Evolutionary conservation across 2,888 invertebrate species (phyloP).

Genomic region (Petrolisthes manimaculis): DNA sequence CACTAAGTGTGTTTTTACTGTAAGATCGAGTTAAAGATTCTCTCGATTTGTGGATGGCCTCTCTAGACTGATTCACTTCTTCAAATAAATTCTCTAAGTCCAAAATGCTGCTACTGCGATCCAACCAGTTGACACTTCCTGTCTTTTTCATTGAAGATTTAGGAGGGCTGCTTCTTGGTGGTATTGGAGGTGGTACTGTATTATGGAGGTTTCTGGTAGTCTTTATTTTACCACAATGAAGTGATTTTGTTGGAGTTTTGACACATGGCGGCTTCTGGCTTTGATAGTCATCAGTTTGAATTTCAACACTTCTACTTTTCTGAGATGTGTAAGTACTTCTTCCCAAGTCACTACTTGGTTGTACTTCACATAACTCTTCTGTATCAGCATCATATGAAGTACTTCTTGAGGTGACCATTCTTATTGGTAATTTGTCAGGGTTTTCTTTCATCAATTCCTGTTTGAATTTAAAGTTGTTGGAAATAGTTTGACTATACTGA

Average conservation of each 20-base stretch:
- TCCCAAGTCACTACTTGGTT: slow-evolving; percentile 15
- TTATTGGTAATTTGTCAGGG: background rate
- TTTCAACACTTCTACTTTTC: slow-evolving; percentile 22
- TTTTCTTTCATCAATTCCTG: background rate
- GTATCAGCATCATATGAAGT: slow-evolving; percentile 50
- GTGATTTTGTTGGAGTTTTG: background rate
- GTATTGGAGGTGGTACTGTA: slow-evolving; percentile 29
- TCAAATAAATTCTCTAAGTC: slow-evolving; percentile 54
- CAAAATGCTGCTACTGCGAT: slow-evolving; percentile 56
- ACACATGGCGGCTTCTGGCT: background rate
- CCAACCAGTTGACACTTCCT: slow-evolving; percentile 51
- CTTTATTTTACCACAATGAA: background rate
- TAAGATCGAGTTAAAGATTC: slow-evolving; percentile 24
- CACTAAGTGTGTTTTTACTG: slow-evolving; percentile 7
- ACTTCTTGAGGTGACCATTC: slow-evolving; percentile 4
- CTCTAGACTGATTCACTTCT: slow-evolving; percentile 58
- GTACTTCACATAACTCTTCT: slow-evolving; percentile 29
- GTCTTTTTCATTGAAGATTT: slow-evolving; percentile 43
- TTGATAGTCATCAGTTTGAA: slow-evolving; percentile 6
- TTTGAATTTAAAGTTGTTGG: background rate
- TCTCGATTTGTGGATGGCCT: slow-evolving; percentile 43
- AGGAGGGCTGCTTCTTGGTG: slow-evolving; percentile 35
- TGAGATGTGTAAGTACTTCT: background rate
- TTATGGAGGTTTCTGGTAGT: slow-evolving; percentile 11
- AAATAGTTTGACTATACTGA: background rate